Base-by-base conservation (phyloP, 2,797 vertebrate species). In the Microhierax caerulescens region DNA sequence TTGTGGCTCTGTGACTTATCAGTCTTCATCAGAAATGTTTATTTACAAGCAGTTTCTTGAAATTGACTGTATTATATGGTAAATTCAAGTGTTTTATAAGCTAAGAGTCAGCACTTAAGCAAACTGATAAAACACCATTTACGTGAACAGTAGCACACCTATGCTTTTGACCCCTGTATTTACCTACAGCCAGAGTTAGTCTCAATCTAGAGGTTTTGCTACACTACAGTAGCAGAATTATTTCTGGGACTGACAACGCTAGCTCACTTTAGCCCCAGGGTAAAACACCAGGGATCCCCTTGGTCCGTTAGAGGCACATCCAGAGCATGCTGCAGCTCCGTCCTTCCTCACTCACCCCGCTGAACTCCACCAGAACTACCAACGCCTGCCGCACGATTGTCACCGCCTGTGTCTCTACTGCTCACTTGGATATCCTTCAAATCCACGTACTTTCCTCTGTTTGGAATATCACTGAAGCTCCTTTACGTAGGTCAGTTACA, bases 1-100 rank as follows among this genome's bases (percentile, higher is more conserved):
- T 93, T 96, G 92, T 95, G 85, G 72, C 48, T 93, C 69, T 87
- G 72, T 87, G 64, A 51, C 90, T 93, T 97, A 96, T 97, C 96
- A 86, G 74, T 63, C 74, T 78, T 75, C 91, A 95, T 91, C 91
- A 93, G 78, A 92, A 96, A 94, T 4, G 48, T 92, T 95, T 95
- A 95, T 97, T 95, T 94, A 88, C 90, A 84, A 97, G 86, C 80
- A 94, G 78, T 94, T 97, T 90, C 74, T 93, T 6, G 1, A 92
- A 90, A 89, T 4, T 81, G 79, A 77, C 88, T 48, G 25, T 32
- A 85, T 86, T 86, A 87, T 70, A 83, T 3, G 23, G 64, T 79
- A 92, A 94, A 85, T 87, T 41, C 51, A 91, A 90, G 68, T 79
- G 85, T 41, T 96, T 96, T 93, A 95, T 88, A 96, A 95, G 81